Evolutionary conservation across 2,888 invertebrate species (phyloP).

Genomic region (Ennomos erosarius): DNA sequence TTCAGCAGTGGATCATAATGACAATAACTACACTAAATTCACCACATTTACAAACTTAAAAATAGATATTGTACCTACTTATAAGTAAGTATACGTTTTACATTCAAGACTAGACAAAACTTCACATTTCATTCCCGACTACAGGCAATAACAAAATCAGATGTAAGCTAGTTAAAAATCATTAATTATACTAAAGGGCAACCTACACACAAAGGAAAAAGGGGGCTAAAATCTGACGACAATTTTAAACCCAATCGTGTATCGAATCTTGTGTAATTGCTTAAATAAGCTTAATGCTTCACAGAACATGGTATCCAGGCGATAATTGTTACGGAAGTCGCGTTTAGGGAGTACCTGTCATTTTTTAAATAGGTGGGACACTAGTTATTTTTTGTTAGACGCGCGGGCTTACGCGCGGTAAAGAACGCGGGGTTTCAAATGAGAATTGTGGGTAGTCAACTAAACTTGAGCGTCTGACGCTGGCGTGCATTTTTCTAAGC

Average conservation of each 20-base stretch:
- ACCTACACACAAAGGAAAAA: neutral
- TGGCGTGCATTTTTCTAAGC: too few species aligned
- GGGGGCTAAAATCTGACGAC: neutral
- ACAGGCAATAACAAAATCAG: too few species aligned
- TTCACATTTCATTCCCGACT: too few species aligned
- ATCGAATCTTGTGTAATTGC: constrained; percentile 6
- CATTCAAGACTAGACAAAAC: too few species aligned
- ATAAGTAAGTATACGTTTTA: too few species aligned
- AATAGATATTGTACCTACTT: too few species aligned
- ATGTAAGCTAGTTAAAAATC: neutral
- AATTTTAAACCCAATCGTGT: constrained; percentile 5
- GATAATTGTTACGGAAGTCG: constrained; percentile 31
- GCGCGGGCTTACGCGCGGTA: constrained; percentile 13
- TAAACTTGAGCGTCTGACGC: too few species aligned
- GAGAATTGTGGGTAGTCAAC: too few species aligned
- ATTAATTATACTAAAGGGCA: neutral
- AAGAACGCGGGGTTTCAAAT: neutral
- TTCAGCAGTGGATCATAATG: too few species aligned
- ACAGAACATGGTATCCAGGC: constrained; percentile 11
- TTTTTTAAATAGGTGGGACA: constrained; percentile 23
- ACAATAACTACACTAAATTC: too few species aligned
- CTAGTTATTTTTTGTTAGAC: neutral
- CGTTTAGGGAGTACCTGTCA: constrained; percentile 22
- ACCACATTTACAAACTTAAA: too few species aligned
- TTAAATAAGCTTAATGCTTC: constrained; percentile 12